Conservation (phyloP, 2,797 vertebrate genomes). For the Sebastiscus tertius region DNA sequence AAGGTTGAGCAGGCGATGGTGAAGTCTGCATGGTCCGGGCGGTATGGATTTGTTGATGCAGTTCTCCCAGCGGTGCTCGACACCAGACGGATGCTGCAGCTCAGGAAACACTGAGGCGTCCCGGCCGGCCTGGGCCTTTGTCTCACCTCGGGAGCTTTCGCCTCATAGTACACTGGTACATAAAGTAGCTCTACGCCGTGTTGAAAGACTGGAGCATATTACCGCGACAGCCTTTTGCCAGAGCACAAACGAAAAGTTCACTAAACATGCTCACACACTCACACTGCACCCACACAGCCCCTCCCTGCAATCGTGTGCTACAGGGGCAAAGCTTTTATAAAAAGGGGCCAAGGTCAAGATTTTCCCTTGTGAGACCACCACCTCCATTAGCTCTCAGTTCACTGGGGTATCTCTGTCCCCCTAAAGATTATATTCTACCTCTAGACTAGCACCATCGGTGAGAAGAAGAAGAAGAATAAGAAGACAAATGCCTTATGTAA, state of each 20-base stretch:
- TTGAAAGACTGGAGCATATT: conserved; percentile 62
- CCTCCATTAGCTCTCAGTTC: conserved; percentile 78
- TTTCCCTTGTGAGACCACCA: conserved; percentile 64
- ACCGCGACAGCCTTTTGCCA: conserved; percentile 58
- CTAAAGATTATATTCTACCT: conserved; percentile 18
- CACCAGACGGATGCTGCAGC: conserved; percentile 46
- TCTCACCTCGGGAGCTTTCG: conserved; percentile 68
- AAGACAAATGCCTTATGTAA: background rate
- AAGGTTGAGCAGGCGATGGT: conserved; percentile 68
- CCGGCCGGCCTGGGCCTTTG: conserved; percentile 27
- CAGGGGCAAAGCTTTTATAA: conserved; percentile 82
- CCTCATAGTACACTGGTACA: conserved; percentile 46
- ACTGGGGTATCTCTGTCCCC: conserved; percentile 35
- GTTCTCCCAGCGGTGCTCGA: conserved; percentile 26
- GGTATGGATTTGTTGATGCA: conserved; percentile 71
- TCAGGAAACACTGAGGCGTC: conserved; percentile 49
- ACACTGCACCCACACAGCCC: conserved; percentile 42
- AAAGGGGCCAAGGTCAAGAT: conserved; percentile 69
- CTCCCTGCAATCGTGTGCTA: conserved; percentile 69
- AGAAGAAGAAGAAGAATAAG: background rate
- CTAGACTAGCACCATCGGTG: background rate
- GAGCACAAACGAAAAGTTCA: conserved; percentile 73
- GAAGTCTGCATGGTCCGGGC: conserved; percentile 53
- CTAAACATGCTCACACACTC: conserved; percentile 59
- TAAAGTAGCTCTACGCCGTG: conserved; percentile 45